These are phyloP conservation scores for Microplitis mediator DNA, from an alignment of 1,140 invertebrate genomes.

Conservation along the genomic window DNA sequence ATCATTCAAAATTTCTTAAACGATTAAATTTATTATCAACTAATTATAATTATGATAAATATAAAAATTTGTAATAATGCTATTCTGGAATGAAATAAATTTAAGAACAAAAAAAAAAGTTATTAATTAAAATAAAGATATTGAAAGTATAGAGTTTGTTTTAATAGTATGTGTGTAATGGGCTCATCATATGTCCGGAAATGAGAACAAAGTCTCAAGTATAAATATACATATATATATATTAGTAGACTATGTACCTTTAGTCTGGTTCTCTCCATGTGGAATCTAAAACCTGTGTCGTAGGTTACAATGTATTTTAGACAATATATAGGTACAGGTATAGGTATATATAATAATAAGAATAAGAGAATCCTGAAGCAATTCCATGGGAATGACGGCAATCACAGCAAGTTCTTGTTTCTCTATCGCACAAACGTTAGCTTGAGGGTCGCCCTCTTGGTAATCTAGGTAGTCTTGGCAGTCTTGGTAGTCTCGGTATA, in stretches of 20 bases:
- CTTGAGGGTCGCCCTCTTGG: neutral
- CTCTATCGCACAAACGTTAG: neutral
- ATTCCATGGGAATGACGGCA: conserved; percentile 25
- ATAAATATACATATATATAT: neutral
- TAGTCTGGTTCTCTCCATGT: too few relatives aligned
- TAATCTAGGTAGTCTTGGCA: too few relatives aligned
- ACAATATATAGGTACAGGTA: neutral
- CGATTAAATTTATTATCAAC: too few relatives aligned
- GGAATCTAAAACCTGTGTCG: neutral
- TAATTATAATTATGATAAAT: too few relatives aligned
- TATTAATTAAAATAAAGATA: too few relatives aligned
- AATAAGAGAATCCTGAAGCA: neutral
- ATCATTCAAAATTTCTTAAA: too few relatives aligned
- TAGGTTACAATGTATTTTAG: conserved; percentile 12
- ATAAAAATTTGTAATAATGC: too few relatives aligned
- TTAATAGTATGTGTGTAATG: neutral
- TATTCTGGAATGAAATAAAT: too few relatives aligned
- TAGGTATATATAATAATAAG: too few relatives aligned
- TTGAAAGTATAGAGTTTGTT: too few relatives aligned
- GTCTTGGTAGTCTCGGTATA: neutral
- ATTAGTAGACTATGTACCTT: too few relatives aligned
- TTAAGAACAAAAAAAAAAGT: too few relatives aligned
- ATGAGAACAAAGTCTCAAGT: neutral
- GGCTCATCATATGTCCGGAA: neutral
- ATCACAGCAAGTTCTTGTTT: conserved; percentile 17